phyloP scores from a whole-genome alignment of 2,797 vertebrate species.

The Sebastolobus alascanus region DNA sequence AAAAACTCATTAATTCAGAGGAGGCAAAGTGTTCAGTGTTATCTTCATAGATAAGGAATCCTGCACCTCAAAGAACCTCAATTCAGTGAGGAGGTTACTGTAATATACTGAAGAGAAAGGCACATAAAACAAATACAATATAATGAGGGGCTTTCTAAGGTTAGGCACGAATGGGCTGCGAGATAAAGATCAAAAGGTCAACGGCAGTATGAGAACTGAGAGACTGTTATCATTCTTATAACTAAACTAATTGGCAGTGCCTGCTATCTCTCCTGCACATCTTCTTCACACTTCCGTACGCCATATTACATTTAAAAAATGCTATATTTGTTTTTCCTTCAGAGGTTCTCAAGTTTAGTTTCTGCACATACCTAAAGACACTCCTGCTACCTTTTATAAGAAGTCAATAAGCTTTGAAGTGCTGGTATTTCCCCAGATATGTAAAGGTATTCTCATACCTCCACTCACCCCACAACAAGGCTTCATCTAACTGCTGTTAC shows the following conservation, averaged over 20 bases:
- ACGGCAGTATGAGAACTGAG: conserved; percentile 33
- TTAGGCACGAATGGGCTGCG: conserved; percentile 48
- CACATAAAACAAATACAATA: conserved; percentile 51
- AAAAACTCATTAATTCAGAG: conserved; percentile 64
- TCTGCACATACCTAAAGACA: neutral
- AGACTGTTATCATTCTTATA: conserved; percentile 39
- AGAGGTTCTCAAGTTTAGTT: neutral
- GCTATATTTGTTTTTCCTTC: neutral
- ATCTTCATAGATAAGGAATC: conserved; percentile 62
- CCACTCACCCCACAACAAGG: neutral
- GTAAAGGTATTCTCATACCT: conserved; percentile 4
- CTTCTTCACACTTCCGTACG: neutral
- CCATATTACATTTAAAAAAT: neutral
- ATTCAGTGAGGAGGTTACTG: conserved; percentile 31
- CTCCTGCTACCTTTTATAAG: neutral
- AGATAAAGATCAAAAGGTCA: conserved; percentile 62
- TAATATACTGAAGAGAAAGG: conserved; percentile 37
- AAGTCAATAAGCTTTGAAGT: conserved; percentile 22
- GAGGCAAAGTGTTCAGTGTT: conserved; percentile 49
- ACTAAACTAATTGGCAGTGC: conserved; percentile 39
- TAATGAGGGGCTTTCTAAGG: conserved; percentile 47
- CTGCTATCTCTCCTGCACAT: conserved; percentile 23
- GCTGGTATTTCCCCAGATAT: conserved; percentile 29
- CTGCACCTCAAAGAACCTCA: conserved; percentile 53
- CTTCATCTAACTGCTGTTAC: conserved; percentile 23